Evolutionary conservation across 2,113 vertebrate genomes (phyloP).

Genomic region (Lepisosteus osseus): DNA sequence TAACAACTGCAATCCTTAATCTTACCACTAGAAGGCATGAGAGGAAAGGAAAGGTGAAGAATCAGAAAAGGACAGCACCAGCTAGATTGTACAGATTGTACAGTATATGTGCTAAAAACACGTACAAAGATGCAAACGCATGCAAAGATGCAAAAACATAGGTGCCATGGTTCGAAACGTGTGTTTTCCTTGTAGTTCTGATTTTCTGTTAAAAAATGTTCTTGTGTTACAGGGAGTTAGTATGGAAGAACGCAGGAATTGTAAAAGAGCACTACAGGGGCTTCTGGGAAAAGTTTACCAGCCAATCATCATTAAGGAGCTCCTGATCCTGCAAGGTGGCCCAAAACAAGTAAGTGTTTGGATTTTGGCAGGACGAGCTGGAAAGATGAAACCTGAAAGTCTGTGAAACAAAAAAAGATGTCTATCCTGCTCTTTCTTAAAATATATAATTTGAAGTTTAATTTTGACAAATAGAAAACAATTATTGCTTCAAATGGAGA

Average conservation of each 20-base stretch:
- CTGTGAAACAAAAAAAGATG: no score
- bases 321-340: slow-evolving; percentile 85
- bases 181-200: neutral
- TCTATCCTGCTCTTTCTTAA: no score
- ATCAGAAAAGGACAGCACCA: no score
- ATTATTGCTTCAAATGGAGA: no score
- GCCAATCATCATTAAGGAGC: slow-evolving; percentile 81
- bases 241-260: slow-evolving; percentile 60
- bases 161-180: neutral
- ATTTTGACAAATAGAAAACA: no score
- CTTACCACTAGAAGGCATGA: no score
- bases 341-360: slow-evolving; percentile 71
- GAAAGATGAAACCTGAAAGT: no score
- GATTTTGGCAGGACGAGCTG: neutral
- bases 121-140: no score
- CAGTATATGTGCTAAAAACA: neutral
- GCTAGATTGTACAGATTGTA: neutral
- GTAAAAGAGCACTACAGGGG: slow-evolving; percentile 60
- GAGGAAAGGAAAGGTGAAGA: no score
- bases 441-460: no score
- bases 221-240: slow-evolving; percentile 62
- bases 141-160: no score
- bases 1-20: no score
- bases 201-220: neutral
- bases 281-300: slow-evolving; percentile 83